Conservation (phyloP, 2,888 invertebrate species). For the Cephus sareptanus region DNA sequence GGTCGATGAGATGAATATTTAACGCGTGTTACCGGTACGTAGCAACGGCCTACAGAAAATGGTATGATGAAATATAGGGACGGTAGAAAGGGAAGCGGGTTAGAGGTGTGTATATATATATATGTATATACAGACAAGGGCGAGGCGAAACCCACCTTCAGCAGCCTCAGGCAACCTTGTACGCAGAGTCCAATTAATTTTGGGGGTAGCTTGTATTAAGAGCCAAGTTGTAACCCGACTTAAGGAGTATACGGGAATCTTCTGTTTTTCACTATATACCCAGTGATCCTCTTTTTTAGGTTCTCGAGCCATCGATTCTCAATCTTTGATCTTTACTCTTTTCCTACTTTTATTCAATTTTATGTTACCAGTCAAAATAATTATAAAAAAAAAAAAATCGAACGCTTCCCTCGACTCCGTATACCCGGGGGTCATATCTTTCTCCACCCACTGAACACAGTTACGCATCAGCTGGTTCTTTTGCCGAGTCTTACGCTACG, state of each 20-base stretch:
- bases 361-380: background rate
- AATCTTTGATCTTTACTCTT: background rate
- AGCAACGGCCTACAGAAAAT: background rate
- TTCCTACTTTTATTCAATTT: background rate
- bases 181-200: background rate
- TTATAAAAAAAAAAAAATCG: too few species aligned
- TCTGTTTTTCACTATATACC: background rate
- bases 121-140: background rate
- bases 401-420: background rate
- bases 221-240: background rate
- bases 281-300: background rate
- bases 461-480: background rate
- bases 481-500: background rate
- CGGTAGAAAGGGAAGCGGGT: background rate
- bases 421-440: background rate
- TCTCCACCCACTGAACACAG: too few species aligned
- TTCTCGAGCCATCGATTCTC: background rate
- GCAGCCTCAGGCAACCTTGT: background rate
- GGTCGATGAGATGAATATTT: background rate
- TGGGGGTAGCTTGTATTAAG: background rate
- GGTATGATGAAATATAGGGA: constrained; percentile 5
- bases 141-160: background rate
- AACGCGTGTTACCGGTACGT: background rate
- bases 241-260: background rate
- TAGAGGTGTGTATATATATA: too few species aligned